These are phyloP conservation scores for Desmodus rotundus DNA, from an alignment of 2,113 vertebrate genomes.

Conservation along the genomic window DNA sequence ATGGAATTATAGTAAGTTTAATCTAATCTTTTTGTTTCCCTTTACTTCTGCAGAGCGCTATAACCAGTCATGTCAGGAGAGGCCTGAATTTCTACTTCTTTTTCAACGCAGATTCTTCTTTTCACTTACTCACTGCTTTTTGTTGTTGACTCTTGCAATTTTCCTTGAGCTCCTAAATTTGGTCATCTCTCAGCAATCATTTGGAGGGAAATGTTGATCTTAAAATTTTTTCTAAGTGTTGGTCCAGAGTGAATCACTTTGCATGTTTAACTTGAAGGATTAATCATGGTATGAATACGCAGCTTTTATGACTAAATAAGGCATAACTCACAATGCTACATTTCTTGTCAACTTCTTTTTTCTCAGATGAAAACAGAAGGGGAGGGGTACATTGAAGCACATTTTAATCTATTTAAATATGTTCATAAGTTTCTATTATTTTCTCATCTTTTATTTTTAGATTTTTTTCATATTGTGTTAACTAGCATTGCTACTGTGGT, in stretches of 20 bases:
- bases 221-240: conserved; percentile 59
- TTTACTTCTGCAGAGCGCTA: conserved; percentile 83
- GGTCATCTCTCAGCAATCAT: conserved; percentile 80
- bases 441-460: neutral
- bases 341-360: conserved; percentile 48
- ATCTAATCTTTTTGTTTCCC: conserved; percentile 79
- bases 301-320: conserved; percentile 43
- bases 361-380: conserved; percentile 13
- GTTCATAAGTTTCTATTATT: neutral
- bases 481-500: neutral
- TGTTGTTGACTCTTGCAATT: conserved; percentile 72
- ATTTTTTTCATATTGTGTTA: conserved; percentile 12
- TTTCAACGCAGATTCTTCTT: conserved; percentile 73
- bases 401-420: conserved; percentile 20
- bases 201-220: conserved; percentile 54
- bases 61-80: conserved; percentile 80
- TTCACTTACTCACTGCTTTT: conserved; percentile 74
- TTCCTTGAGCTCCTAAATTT: conserved; percentile 71
- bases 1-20: conserved; percentile 99
- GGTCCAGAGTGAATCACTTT: conserved; percentile 47
- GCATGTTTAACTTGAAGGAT: conserved; percentile 61
- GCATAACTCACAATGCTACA: conserved; percentile 17
- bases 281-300: conserved; percentile 41
- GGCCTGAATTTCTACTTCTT: conserved; percentile 80
- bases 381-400: neutral